These are phyloP conservation scores for Drosophila pseudoobscura DNA, from an alignment of 1,140 invertebrate species.

Conservation along the genomic window DNA sequence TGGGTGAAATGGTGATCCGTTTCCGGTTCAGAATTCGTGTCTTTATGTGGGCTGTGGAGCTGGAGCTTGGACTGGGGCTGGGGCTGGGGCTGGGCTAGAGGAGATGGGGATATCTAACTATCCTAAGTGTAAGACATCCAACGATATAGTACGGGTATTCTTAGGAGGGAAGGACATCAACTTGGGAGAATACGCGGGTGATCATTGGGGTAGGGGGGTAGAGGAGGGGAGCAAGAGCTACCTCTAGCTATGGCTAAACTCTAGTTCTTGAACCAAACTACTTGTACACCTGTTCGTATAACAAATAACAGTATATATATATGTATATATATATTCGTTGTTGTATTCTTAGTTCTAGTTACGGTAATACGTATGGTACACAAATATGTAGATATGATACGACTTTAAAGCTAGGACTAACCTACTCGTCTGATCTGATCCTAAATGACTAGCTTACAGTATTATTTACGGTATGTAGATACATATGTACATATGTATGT, in stretches of 20 bases:
- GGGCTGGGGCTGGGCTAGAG: neutral
- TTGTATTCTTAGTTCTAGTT: conserved; percentile 20
- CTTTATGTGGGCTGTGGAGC: conserved; percentile 33
- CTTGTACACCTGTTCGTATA: conserved; percentile 48
- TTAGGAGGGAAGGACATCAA: neutral
- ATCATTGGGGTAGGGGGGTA: no score
- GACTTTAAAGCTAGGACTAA: conserved; percentile 24
- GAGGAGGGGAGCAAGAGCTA: conserved; percentile 1
- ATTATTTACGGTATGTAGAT: neutral
- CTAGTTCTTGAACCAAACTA: conserved; percentile 63
- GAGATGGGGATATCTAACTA: neutral
- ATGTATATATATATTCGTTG: neutral
- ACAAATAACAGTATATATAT: conserved; percentile 15
- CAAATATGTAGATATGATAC: conserved; percentile 17
- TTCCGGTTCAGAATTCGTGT: conserved; percentile 26
- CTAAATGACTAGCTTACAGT: conserved; percentile 3
- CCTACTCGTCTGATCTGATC: conserved; percentile 16
- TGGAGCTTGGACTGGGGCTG: neutral
- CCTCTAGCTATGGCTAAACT: conserved; percentile 23
- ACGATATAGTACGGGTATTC: conserved; percentile 9
- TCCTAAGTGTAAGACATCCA: conserved; percentile 14
- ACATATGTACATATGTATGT: conserved; percentile 3
- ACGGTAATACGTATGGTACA: conserved; percentile 17
- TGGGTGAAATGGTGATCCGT: neutral
- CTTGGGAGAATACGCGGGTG: conserved; percentile 2